These are phyloP conservation scores for Alloplasta piceator DNA, from an alignment of 2,888 invertebrate genomes.

Conservation along the genomic window DNA sequence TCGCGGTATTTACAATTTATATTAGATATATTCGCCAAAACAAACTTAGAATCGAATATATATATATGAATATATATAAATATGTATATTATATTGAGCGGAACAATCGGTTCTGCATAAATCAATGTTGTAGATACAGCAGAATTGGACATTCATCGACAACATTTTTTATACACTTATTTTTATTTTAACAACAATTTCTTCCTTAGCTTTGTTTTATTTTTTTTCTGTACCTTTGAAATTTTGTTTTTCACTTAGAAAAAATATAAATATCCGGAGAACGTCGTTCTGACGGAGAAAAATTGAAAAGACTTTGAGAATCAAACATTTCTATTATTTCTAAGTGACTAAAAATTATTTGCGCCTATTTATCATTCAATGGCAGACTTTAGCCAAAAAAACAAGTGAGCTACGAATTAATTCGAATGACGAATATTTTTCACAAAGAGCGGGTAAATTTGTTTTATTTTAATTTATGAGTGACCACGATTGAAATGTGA, in stretches of 20 bases:
- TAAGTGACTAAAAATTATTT: too few relatives aligned
- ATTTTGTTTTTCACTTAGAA: neutral
- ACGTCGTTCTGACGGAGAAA: too few relatives aligned
- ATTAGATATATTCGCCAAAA: constrained; percentile 18
- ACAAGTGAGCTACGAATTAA: neutral
- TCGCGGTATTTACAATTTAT: constrained; percentile 42
- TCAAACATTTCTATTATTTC: too few relatives aligned
- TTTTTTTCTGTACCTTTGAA: too few relatives aligned
- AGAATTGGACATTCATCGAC: constrained; percentile 37
- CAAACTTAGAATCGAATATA: constrained; percentile 37
- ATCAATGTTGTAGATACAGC: constrained; percentile 49
- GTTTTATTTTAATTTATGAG: neutral
- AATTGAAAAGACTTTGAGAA: neutral
- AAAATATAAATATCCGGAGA: too few relatives aligned
- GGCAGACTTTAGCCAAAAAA: too few relatives aligned
- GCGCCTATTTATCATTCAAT: too few relatives aligned
- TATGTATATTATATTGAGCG: constrained; percentile 1
- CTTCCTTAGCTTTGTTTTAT: too few relatives aligned
- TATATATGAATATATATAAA: neutral
- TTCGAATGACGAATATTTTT: constrained; percentile 8
- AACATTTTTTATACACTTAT: neutral
- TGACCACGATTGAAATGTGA: neutral
- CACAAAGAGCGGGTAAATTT: neutral
- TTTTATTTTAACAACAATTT: neutral
- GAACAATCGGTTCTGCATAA: constrained; percentile 16